A percentile compares a stretch with the other conserved stretches of the same genome.
phyloP scores from a whole-genome alignment of 2,888 invertebrate species.

The Eupithecia exiguata region DNA sequence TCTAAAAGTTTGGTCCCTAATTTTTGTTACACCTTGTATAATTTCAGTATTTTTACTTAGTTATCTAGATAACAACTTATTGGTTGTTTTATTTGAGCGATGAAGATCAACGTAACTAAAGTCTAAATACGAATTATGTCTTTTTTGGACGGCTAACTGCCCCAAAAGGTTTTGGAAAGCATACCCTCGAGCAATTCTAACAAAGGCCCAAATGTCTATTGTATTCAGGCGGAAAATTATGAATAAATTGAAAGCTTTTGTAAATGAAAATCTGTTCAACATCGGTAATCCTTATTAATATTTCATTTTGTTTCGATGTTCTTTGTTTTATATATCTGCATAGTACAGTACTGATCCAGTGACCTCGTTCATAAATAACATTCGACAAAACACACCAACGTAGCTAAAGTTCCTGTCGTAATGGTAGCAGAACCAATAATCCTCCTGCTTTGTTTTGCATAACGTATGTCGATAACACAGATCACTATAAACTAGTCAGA shows the following conservation, averaged over 20 bases:
- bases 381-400: conserved; percentile 43
- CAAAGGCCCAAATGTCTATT: conserved; percentile 2
- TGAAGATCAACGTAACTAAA: not conserved
- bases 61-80: too few species aligned
- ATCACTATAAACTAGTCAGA: too few species aligned
- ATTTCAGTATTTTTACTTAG: too few species aligned
- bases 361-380: conserved; percentile 51
- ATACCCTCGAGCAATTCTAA: not conserved
- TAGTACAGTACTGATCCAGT: conserved; percentile 31
- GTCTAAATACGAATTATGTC: not conserved
- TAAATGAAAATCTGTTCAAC: conserved; percentile 23
- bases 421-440: conserved; percentile 50
- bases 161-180: not conserved
- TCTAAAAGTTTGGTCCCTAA: too few species aligned
- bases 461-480: too few species aligned
- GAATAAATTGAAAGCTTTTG: conserved; percentile 11
- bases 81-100: not conserved
- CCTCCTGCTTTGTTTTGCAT: conserved; percentile 23
- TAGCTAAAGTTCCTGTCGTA: conserved; percentile 37
- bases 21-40: too few species aligned
- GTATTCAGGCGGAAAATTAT: not conserved
- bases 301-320: conserved; percentile 23
- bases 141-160: not conserved
- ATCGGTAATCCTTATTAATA: conserved; percentile 12
- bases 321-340: conserved; percentile 43